These are phyloP conservation scores for Orestias chungarensis DNA, from an alignment of 2,797 vertebrate genomes.

Conservation along the genomic window DNA sequence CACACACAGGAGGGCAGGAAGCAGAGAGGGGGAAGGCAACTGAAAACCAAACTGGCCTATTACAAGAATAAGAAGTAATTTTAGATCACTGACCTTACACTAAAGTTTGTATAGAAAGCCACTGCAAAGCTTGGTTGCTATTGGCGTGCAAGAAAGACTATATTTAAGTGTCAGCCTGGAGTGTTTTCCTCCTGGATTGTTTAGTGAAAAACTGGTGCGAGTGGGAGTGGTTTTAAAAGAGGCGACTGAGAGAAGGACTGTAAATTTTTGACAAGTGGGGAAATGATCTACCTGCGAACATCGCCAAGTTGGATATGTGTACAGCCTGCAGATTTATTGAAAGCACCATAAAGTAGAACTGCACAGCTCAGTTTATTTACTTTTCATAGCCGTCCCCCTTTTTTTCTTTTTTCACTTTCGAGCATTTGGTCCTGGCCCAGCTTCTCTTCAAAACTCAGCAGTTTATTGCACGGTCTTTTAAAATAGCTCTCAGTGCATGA, in stretches of 20 bases:
- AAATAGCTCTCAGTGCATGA: slow-evolving; percentile 33
- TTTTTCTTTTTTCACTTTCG: slow-evolving; percentile 27
- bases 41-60: slow-evolving; percentile 73
- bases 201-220: slow-evolving; percentile 32
- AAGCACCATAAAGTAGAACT: slow-evolving; percentile 45
- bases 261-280: slow-evolving; percentile 36
- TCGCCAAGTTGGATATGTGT: slow-evolving; percentile 31
- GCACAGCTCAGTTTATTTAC: slow-evolving; percentile 56
- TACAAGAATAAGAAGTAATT: slow-evolving; percentile 76
- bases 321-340: slow-evolving; percentile 45
- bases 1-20: slow-evolving; percentile 75
- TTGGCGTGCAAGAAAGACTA: slow-evolving; percentile 59
- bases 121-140: slow-evolving; percentile 27
- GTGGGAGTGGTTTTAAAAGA: slow-evolving; percentile 15
- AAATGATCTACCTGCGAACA: slow-evolving; percentile 58
- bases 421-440: slow-evolving; percentile 45
- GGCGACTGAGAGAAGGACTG: slow-evolving; percentile 32
- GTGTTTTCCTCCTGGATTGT: slow-evolving; percentile 52
- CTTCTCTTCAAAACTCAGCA: slow-evolving; percentile 41
- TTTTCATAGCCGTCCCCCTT: slow-evolving; percentile 24
- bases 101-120: slow-evolving; percentile 68
- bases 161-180: slow-evolving; percentile 25
- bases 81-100: slow-evolving; percentile 79
- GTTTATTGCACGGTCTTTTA: slow-evolving; percentile 53
- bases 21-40: slow-evolving; percentile 67